Base-by-base conservation (phyloP, 2,797 vertebrate genomes). In the Peromyscus aztecus region DNA sequence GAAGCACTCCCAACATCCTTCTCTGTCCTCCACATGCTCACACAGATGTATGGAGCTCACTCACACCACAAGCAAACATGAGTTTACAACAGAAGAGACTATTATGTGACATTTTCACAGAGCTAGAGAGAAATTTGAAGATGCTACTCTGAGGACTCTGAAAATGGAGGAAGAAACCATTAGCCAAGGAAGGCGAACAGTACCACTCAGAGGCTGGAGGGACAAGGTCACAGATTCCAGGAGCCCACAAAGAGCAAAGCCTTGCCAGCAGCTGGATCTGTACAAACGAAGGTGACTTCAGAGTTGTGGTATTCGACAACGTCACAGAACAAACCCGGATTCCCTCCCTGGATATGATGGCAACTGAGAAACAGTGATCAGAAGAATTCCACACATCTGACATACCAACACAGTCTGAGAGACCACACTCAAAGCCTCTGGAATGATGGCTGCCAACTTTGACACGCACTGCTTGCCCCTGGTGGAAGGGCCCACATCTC, bases 261-360 rank as follows among this genome's bases (percentile, higher is more conserved):
- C 87, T 78, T 71, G 37, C 2, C 31, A 86, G 73, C 27, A 59
- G 24, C 52, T 76, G 76, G 37, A 31, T 61, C 81, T 89, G 71
- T 14, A 52, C 34, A 69, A 71, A 16, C 59, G 86, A 95, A 55
- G 86, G 46, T 82, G 37, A 81, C 84, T 92, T 92, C 65, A 89
- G 46, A 86, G 5, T 78, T 71, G 9, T 77, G 57, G 57, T 17
- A 57, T 63, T 69, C 57, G 92, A 46, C 95, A 95, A 80, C n/a
- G 23, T 81, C 83, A 67, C 34, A 29, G n/a, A 83, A 80, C 77
- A 95, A 90, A 91, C 37, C 19, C 80, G 59, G 90, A 21, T n/a
- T 65, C 29, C 73, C 90, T 77, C 17, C 46, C 83, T 90, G 94
- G 40, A 88, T 88, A 46, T 1, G 52, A 14, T 37, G 43, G 37